A percentile compares a stretch with the other conserved stretches of the same genome.
Evolutionary conservation across 2,888 invertebrate species (phyloP).

Genomic region (Netelia virgata): DNA sequence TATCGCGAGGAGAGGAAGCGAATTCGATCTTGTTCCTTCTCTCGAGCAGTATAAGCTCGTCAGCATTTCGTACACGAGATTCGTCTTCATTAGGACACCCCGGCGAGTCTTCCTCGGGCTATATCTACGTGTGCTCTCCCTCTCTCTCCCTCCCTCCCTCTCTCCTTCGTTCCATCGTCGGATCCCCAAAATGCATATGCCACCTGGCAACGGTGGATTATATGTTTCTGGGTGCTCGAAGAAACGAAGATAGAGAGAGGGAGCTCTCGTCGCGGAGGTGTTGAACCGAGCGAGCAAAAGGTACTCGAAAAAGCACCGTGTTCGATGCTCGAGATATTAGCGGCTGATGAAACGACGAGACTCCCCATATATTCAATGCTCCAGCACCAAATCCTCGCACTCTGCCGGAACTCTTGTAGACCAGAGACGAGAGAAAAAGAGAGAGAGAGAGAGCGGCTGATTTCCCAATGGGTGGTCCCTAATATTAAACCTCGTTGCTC

Average conservation of each 20-base stretch:
- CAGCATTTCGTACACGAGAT: conserved; percentile 80
- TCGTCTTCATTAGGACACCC: conserved; percentile 84
- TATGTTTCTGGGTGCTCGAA: conserved; percentile 28
- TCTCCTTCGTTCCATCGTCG: conserved; percentile 41
- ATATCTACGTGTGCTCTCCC: conserved; percentile 32
- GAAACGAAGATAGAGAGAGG: conserved; percentile 25
- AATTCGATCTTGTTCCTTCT: conserved; percentile 74
- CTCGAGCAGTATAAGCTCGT: conserved; percentile 34
- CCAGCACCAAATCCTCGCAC: not conserved
- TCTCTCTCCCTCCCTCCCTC: conserved; percentile 37
- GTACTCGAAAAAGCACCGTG: conserved; percentile 41
- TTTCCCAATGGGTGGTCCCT: conserved; percentile 79
- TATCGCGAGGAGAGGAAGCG: conserved; percentile 77
- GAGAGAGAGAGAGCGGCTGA: too few relatives aligned
- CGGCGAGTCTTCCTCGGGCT: conserved; percentile 76
- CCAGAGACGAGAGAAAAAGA: conserved; percentile 19
- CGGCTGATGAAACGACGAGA: conserved; percentile 80
- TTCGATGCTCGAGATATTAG: conserved; percentile 74
- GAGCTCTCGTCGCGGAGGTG: conserved; percentile 77
- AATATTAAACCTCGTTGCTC: not conserved
- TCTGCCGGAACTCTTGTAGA: conserved; percentile 22
- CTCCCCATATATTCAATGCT: conserved; percentile 48
- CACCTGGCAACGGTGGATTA: conserved; percentile 80
- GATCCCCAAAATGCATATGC: conserved; percentile 68
- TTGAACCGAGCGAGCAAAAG: conserved; percentile 77